Percentiles rank a stretch among this genome's conserved stretches.
These are phyloP conservation scores for Myrmophylax atrothorax DNA, from an alignment of 2,113 vertebrate species.

Conservation along the genomic window DNA sequence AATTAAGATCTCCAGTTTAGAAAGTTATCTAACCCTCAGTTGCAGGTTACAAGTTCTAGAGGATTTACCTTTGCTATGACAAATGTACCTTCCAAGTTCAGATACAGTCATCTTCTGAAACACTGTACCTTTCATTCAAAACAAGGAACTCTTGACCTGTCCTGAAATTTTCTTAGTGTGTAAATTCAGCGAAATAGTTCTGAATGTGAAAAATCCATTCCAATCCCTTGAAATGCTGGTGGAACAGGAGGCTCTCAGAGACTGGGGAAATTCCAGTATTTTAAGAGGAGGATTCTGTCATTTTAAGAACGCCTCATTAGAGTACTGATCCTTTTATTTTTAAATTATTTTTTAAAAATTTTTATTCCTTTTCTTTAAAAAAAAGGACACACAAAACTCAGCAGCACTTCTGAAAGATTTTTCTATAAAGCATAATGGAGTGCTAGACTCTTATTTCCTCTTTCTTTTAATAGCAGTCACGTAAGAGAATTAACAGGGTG, in stretches of 20 bases:
- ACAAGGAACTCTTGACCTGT: not conserved
- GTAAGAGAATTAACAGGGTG: conserved; percentile 52
- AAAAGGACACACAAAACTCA: not conserved
- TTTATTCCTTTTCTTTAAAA: not conserved
- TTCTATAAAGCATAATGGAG: conserved; percentile 14
- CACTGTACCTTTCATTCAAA: not conserved
- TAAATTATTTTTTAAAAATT: not conserved
- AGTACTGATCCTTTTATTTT: not conserved
- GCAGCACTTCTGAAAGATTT: not conserved
- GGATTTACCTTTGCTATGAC: not conserved
- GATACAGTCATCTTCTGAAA: not conserved
- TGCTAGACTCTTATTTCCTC: conserved; percentile 49
- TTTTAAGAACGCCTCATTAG: not conserved
- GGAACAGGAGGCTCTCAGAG: not conserved
- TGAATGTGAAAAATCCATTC: not conserved
- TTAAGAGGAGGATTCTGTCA: not conserved
- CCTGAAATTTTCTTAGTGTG: not conserved
- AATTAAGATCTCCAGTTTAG: not conserved
- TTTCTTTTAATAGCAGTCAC: conserved; percentile 61
- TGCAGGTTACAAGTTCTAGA: not conserved
- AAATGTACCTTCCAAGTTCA: not conserved
- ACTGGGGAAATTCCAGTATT: not conserved
- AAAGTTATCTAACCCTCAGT: not conserved
- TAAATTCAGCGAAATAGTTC: not conserved
- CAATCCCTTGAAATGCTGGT: not conserved